A percentile compares a stretch with the other conserved stretches of the same genome.
phyloP scores from a whole-genome alignment of 1,140 invertebrate genomes.

The Aphidius gifuensis region DNA sequence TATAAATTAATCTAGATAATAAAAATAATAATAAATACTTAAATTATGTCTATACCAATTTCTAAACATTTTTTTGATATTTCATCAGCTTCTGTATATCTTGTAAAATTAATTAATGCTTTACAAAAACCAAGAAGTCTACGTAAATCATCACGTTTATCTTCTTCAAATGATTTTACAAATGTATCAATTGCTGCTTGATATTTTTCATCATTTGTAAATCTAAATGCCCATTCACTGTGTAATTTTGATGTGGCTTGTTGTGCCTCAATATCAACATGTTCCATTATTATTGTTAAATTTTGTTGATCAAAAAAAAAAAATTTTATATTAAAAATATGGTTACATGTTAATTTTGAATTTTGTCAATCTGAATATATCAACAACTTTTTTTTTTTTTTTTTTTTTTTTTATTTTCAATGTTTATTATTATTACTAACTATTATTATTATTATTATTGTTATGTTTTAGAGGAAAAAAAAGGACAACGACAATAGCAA shows the following conservation, averaged over 20 bases:
- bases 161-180: constrained; percentile 30
- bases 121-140: constrained; percentile 35
- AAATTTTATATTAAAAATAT: neutral
- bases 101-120: constrained; percentile 29
- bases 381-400: constrained; percentile 10
- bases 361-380: constrained; percentile 3
- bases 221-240: constrained; percentile 41
- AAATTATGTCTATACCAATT: constrained; percentile 32
- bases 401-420: constrained; percentile 11
- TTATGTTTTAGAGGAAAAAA: too few species aligned
- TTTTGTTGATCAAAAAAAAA: neutral
- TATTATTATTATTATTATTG: too few species aligned
- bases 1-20: neutral
- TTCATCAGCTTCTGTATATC: constrained; percentile 31
- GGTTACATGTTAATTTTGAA: neutral
- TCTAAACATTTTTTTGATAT: constrained; percentile 34
- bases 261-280: constrained; percentile 23
- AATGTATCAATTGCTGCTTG: constrained; percentile 34
- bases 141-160: constrained; percentile 30
- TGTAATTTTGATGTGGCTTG: constrained; percentile 34
- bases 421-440: neutral
- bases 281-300: constrained; percentile 13
- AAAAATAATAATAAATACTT: neutral
- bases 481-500: neutral
- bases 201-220: constrained; percentile 29